A percentile compares a stretch with the other conserved stretches of the same genome.
These are phyloP conservation scores for Halictus quadricinctus DNA, from an alignment of 2,888 invertebrate genomes.

Conservation along the genomic window DNA sequence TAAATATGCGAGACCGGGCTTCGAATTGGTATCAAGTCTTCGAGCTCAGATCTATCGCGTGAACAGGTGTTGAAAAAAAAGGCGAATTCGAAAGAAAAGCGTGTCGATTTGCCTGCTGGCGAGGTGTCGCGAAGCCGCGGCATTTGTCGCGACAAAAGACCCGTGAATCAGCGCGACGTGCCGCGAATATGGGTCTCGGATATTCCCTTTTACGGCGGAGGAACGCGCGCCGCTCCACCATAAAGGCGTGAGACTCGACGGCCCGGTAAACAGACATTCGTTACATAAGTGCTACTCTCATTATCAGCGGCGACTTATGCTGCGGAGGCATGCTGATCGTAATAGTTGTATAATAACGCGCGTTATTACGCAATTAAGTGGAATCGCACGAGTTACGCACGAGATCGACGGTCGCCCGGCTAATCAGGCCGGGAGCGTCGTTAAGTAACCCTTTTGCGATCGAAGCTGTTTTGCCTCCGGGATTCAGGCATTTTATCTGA, in stretches of 20 bases:
- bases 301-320: constrained; percentile 40
- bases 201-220: constrained; percentile 60
- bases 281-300: constrained; percentile 44
- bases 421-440: not conserved
- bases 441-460: not conserved
- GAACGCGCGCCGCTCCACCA: constrained; percentile 19
- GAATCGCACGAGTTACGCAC: not conserved
- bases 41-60: not conserved
- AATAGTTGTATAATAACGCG: constrained; percentile 49
- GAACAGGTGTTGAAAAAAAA: not conserved
- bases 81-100: not conserved
- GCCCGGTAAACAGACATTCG: constrained; percentile 30
- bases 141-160: constrained; percentile 59
- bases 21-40: not conserved
- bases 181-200: constrained; percentile 50
- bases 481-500: not conserved
- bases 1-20: not conserved
- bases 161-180: constrained; percentile 58
- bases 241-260: constrained; percentile 35
- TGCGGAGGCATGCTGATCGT: constrained; percentile 41
- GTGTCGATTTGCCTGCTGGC: not conserved
- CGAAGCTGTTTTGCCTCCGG: not conserved
- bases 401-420: not conserved
- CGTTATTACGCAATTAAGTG: constrained; percentile 34
- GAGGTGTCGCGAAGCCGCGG: constrained; percentile 4